These are phyloP conservation scores for Uria aalge DNA, from an alignment of 2,113 vertebrate species.

Conservation along the genomic window DNA sequence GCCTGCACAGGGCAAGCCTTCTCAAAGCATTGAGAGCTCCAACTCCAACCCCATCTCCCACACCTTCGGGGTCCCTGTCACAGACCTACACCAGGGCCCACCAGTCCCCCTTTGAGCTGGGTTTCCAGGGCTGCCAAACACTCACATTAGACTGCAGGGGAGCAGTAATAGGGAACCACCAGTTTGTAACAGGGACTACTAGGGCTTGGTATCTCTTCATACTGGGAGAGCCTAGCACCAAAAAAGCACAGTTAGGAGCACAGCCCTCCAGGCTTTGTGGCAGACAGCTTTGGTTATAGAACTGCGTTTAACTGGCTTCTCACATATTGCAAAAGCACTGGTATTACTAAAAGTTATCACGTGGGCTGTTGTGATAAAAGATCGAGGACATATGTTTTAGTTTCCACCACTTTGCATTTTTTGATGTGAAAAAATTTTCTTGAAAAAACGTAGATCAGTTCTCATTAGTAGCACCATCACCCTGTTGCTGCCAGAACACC, in stretches of 20 bases:
- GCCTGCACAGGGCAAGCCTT: background rate
- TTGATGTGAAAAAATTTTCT: background rate
- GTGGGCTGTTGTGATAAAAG: background rate
- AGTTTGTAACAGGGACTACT: background rate
- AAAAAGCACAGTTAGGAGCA: background rate
- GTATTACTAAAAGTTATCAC: background rate
- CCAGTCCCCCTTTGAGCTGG: background rate
- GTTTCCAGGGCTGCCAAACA: background rate
- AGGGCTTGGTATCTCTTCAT: background rate
- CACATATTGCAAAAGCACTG: background rate
- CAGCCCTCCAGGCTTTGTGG: background rate
- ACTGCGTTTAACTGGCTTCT: background rate
- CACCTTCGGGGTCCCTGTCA: accelerated
- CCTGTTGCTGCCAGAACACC: background rate
- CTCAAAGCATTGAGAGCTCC: background rate
- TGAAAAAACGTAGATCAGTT: accelerated
- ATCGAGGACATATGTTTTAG: background rate
- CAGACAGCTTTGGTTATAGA: background rate
- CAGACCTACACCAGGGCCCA: background rate
- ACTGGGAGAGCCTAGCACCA: accelerated
- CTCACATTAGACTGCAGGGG: background rate
- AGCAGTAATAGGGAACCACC: background rate
- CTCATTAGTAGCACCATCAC: background rate
- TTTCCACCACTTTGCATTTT: background rate
- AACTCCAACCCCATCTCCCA: background rate